phyloP scores from a whole-genome alignment of 2,888 invertebrate genomes.

The Acanthococcus lagerstroemiae region DNA sequence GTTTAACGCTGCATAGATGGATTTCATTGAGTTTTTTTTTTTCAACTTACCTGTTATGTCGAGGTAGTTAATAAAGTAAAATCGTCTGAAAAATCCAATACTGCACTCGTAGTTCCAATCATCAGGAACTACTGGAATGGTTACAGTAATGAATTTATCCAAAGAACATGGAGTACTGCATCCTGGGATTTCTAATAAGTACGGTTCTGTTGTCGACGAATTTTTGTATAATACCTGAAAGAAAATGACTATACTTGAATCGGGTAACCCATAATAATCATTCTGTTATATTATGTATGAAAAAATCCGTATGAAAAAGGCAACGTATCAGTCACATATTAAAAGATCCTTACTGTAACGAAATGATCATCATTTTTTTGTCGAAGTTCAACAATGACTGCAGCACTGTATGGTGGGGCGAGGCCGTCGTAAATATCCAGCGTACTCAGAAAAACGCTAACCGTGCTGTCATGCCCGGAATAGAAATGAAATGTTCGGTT shows the following conservation, averaged over 20 bases:
- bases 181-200: background rate
- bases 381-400: constrained; percentile 55
- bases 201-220: background rate
- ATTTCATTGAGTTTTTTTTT: background rate
- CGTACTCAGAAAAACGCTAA: constrained; percentile 54
- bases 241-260: too few species aligned
- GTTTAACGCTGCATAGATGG: background rate
- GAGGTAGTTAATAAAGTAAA: background rate
- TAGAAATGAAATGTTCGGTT: constrained; percentile 51
- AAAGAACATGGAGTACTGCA: background rate
- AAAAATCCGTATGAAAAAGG: background rate
- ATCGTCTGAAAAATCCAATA: background rate
- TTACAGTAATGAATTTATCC: background rate
- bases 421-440: constrained; percentile 56
- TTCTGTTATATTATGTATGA: too few species aligned
- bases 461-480: constrained; percentile 63
- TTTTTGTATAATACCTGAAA: background rate
- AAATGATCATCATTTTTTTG: constrained; percentile 42
- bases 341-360: constrained; percentile 44
- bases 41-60: background rate
- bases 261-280: too few species aligned
- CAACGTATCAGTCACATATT: background rate
- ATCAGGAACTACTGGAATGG: background rate
- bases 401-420: constrained; percentile 54
- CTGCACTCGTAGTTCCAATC: background rate